Evolutionary conservation across 2,797 vertebrate species (phyloP).

Genomic region (Xenops minutus): DNA sequence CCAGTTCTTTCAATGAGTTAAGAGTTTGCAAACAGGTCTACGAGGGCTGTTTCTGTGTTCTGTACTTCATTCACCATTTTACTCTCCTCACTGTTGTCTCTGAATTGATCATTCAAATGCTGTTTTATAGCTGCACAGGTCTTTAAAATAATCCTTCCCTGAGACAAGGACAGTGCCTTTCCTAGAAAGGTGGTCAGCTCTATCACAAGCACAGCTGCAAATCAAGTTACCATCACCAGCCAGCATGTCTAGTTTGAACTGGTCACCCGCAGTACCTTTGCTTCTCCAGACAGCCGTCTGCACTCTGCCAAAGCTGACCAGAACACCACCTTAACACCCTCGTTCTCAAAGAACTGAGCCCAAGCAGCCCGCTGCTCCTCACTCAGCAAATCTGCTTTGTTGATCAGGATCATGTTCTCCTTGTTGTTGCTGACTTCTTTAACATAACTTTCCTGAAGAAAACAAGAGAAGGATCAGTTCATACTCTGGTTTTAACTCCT

Average conservation of each 20-base stretch:
- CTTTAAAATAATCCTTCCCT: neutral
- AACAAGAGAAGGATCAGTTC: neutral
- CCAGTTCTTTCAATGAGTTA: neutral
- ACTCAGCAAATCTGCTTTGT: constrained; percentile 93
- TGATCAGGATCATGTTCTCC: constrained; percentile 92
- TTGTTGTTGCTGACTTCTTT: constrained; percentile 86
- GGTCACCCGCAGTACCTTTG: constrained; percentile 76
- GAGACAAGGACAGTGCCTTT: neutral
- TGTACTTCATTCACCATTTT: neutral
- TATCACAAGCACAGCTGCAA: neutral
- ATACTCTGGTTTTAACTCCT: neutral
- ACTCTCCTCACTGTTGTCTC: neutral
- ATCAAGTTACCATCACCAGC: neutral
- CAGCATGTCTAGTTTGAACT: neutral
- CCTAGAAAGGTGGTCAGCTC: neutral
- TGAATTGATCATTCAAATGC: neutral
- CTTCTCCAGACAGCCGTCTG: constrained; percentile 74
- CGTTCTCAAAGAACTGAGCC: constrained; percentile 87
- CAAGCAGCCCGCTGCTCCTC: constrained; percentile 85
- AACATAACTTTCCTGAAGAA: constrained; percentile 87
- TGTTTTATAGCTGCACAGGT: neutral
- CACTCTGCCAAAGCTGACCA: constrained; percentile 93
- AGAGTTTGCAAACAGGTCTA: neutral
- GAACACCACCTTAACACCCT: constrained; percentile 88
- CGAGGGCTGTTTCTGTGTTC: neutral